Base-by-base conservation (phyloP, 2,888 invertebrate species). In the Cremastinae sp. region DNA sequence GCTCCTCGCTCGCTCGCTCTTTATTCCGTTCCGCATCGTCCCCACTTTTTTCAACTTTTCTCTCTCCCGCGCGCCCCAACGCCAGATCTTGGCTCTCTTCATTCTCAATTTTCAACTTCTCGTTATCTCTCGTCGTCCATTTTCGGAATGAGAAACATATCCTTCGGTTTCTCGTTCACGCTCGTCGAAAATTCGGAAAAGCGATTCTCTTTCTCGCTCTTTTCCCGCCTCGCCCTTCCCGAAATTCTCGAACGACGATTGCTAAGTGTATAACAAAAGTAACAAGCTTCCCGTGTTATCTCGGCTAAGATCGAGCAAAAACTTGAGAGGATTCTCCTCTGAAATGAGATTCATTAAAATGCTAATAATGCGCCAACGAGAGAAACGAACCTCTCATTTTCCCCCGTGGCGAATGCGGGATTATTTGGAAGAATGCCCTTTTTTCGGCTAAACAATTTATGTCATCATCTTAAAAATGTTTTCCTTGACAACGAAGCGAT, bases 261-360 rank as follows among this genome's bases (percentile, higher is more conserved):
- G 45, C 8, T 22, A 66, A 72, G 20, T 41, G 12, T 61, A 54
- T 54, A 49, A 38, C 14, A 14, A 49, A 28, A 61, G 54, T 68
- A 54, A 69, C 64, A 51, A 69, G 74, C 64, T 22, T 16, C 7
- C 9, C 14, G 38, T 7, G 53, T 0, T 5, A 38, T 38, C 9
- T 20, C 18, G 38, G 51, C 38, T 12, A 12, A 10, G 56, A 54
- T 64, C 51, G 51, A 28, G 36, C 12, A 53, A 61, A n/a, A 74
- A 61, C 43, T 65, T 51, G 54, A 53, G 61, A 65, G 54, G 70
- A 78, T 71, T 74, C n/a, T 75, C 69, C 51, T 22, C 47, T 54
- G 59, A 77, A 76, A 72, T 74, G 69, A 79, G 81, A 80, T 81
- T 79, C 81, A 81, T 83, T 79, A 82, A 81, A 81, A 83, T 81